Evolutionary conservation across 53 echinoderm and acorn worm species (phyloP), one percentile per base, ranked within the genome.

Genomic region (Paelopatides confundens): DNA sequence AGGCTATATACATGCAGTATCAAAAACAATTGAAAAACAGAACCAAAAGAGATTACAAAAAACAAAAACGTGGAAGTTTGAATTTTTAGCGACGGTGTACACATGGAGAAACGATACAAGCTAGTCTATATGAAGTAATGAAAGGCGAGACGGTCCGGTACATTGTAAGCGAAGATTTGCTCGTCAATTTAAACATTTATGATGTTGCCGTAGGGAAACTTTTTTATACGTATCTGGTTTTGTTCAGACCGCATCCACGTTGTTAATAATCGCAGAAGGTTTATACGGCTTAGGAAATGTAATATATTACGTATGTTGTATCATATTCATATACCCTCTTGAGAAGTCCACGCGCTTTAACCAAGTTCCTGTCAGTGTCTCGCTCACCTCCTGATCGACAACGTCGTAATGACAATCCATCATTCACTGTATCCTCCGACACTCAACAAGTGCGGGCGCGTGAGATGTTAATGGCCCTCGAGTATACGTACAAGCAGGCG

Each of bases 391-490:
- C 43, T 8, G 43, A 43, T 43, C 43, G 43, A 43, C 43, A 43
- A 8, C 43, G 43, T 43, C 8, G 43, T 12, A 43, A 43, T 43
- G 43, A 43, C 43, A n/a, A 43, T 43, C 43, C 43, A 43, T 43
- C 43, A 43, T 43, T 43, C 43, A 43, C 43, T 43, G 43, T 43
- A 43, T 43, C 43, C 43, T 43, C 21, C 38, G 26, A 40, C 40
- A 74, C 47, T 74, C 74, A 74, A 74, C 74, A 74, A 74, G 74
- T 74, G 74, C 74, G 29, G 74, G 21, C 26, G 46, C 74, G 74
- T 46, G 46, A 74, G 74, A 40, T 74, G 74, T 74, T 74, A 74
- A 74, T 74, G 74, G 43, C 39, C 74, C 74, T 74, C 43, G 74
- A 74, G 74, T 23, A 46, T 40, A 74, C 36, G 74, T 39, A 74